phyloP scores from a whole-genome alignment of 2,113 vertebrate species.

The Paraplagusia blochii region DNA sequence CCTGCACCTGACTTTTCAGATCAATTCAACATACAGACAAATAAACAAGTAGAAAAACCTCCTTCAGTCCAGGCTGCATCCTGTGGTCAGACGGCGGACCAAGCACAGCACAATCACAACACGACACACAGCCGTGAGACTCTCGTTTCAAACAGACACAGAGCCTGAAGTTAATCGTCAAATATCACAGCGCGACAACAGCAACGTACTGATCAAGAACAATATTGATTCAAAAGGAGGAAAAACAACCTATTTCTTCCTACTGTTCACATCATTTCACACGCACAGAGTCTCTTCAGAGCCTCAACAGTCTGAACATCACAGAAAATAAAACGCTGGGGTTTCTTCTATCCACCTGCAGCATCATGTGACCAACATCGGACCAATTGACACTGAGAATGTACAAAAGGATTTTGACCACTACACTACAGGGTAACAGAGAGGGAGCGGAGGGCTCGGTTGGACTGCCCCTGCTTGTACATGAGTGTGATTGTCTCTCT shows the following conservation, averaged over 20 bases:
- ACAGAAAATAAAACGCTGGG: conserved; percentile 43
- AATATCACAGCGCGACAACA: conserved; percentile 61
- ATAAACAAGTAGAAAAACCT: conserved; percentile 70
- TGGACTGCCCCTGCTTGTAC: conserved; percentile 25
- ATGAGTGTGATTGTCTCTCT: conserved; percentile 29
- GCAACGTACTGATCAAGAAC: conserved; percentile 65
- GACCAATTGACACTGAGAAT: conserved; percentile 25
- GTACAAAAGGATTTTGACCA: conserved; percentile 10
- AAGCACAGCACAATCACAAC: conserved; percentile 80
- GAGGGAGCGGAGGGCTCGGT: neutral
- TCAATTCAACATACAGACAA: conserved; percentile 64
- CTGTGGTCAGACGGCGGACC: conserved; percentile 72
- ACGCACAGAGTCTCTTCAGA: conserved; percentile 56
- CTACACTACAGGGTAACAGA: conserved; percentile 13
- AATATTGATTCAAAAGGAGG: conserved; percentile 49
- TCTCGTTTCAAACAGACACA: conserved; percentile 83
- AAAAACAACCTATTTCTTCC: conserved; percentile 34
- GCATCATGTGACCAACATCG: conserved; percentile 31
- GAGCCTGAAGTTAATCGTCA: conserved; percentile 67
- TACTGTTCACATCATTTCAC: conserved; percentile 52
- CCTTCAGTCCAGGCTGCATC: conserved; percentile 73
- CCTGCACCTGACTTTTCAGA: conserved; percentile 39
- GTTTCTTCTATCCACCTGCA: conserved; percentile 24
- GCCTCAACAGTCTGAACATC: conserved; percentile 59
- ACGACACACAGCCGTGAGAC: conserved; percentile 80